Evolutionary conservation across 2,113 vertebrate species (phyloP).

Genomic region (Nipponia nippon): DNA sequence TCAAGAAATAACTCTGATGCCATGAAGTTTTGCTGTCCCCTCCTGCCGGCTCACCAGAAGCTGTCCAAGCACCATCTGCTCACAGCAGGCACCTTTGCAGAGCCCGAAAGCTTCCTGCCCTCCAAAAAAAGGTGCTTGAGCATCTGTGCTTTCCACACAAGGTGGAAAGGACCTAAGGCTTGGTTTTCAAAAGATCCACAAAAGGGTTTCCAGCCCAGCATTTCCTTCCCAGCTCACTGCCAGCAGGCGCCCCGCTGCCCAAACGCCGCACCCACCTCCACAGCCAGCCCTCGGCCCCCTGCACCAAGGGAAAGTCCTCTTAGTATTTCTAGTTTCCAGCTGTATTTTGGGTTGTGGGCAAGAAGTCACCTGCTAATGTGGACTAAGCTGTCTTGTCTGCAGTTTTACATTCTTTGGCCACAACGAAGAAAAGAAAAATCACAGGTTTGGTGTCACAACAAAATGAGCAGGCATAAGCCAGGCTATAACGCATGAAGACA

Average conservation of each 20-base stretch:
- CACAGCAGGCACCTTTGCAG: background rate
- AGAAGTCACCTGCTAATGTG: background rate
- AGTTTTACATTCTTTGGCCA: background rate
- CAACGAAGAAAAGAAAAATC: background rate
- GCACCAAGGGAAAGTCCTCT: background rate
- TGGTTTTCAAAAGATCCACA: background rate
- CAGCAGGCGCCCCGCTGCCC: background rate
- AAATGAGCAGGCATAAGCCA: background rate
- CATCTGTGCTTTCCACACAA: background rate
- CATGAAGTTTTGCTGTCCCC: background rate
- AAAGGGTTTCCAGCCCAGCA: background rate
- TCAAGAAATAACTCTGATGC: constrained; percentile 31
- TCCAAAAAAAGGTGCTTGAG: background rate
- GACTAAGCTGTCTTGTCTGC: background rate
- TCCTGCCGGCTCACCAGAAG: background rate
- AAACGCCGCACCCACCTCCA: fast-evolving
- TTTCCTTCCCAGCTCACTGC: background rate
- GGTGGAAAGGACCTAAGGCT: background rate
- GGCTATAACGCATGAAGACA: background rate
- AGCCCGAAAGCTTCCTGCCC: background rate
- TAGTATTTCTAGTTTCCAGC: background rate
- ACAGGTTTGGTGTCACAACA: background rate
- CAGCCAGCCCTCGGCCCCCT: fast-evolving
- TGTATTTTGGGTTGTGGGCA: background rate
- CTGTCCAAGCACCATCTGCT: background rate